phyloP scores from a whole-genome alignment of 2,797 vertebrate species.

The Kryptolebias ocellatus region DNA sequence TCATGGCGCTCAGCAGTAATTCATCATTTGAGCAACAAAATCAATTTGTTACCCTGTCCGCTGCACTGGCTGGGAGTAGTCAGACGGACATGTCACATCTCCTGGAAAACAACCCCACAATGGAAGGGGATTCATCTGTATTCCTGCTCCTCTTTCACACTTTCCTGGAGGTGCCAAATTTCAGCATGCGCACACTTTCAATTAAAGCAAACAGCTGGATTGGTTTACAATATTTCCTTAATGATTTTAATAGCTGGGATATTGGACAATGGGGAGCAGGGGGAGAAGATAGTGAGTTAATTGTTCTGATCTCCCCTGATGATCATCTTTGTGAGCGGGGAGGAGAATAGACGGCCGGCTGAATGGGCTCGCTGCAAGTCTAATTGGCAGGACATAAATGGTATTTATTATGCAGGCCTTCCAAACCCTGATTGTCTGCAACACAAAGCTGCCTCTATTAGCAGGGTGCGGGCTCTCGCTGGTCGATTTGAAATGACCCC shows the following conservation, averaged over 20 bases:
- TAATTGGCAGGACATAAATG: conserved; percentile 84
- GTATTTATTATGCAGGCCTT: conserved; percentile 81
- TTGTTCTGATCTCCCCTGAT: conserved; percentile 82
- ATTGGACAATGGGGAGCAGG: conserved; percentile 76
- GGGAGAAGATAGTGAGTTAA: conserved; percentile 78
- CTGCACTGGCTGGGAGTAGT: conserved; percentile 65
- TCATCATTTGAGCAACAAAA: conserved; percentile 79
- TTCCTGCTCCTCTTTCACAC: conserved; percentile 51
- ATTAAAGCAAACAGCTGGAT: conserved; percentile 82
- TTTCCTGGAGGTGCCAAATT: conserved; percentile 67
- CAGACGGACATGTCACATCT: conserved; percentile 73
- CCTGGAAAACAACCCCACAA: conserved; percentile 68
- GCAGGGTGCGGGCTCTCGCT: conserved; percentile 75
- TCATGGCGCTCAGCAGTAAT: conserved; percentile 68
- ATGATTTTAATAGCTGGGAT: conserved; percentile 82
- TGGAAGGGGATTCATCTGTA: conserved; percentile 70
- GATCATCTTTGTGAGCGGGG: conserved; percentile 78
- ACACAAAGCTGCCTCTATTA: conserved; percentile 82
- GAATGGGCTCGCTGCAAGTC: conserved; percentile 78
- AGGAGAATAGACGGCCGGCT: conserved; percentile 75
- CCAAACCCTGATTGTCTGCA: conserved; percentile 79
- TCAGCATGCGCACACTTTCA: conserved; percentile 72
- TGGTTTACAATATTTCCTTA: conserved; percentile 82
- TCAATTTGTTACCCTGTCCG: conserved; percentile 77
- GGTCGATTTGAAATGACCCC: conserved; percentile 77